These are phyloP conservation scores for Sciurus vulgaris DNA, from an alignment of 2,797 vertebrate genomes.

Conservation along the genomic window DNA sequence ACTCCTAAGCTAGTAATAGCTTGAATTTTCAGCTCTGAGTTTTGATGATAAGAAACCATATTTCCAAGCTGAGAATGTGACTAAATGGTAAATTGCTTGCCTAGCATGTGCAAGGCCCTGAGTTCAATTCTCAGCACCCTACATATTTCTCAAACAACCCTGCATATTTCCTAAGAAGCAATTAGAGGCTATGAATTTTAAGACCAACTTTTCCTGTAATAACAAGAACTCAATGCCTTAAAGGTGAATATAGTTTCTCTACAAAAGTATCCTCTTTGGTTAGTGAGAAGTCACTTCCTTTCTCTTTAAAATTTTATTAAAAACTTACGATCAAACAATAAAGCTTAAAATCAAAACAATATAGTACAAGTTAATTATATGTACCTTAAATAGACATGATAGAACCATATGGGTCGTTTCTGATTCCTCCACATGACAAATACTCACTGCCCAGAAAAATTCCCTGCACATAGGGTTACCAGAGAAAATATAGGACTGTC, in stretches of 20 bases:
- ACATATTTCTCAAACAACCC: too few relatives aligned
- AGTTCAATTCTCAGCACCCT: not conserved
- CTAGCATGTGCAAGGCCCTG: not conserved
- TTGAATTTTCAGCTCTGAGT: conserved; percentile 30
- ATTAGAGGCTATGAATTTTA: not conserved
- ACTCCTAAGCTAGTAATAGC: not conserved
- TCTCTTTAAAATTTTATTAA: not conserved
- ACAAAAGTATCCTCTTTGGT: not conserved
- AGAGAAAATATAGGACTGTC: not conserved
- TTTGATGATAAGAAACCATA: not conserved
- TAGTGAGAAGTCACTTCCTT: not conserved
- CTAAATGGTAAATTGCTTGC: not conserved
- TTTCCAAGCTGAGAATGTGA: not conserved
- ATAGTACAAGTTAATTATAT: not conserved
- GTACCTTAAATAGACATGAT: not conserved
- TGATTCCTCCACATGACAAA: not conserved
- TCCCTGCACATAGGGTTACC: not conserved
- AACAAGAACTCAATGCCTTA: not conserved
- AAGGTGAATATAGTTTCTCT: not conserved
- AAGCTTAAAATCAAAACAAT: not conserved
- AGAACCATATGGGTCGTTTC: not conserved
- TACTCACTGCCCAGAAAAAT: not conserved
- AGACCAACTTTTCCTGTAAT: not conserved
- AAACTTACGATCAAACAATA: not conserved
- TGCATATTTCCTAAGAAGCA: not conserved